phyloP scores from a whole-genome alignment of 1,140 invertebrate genomes.

The Prorops nasuta region DNA sequence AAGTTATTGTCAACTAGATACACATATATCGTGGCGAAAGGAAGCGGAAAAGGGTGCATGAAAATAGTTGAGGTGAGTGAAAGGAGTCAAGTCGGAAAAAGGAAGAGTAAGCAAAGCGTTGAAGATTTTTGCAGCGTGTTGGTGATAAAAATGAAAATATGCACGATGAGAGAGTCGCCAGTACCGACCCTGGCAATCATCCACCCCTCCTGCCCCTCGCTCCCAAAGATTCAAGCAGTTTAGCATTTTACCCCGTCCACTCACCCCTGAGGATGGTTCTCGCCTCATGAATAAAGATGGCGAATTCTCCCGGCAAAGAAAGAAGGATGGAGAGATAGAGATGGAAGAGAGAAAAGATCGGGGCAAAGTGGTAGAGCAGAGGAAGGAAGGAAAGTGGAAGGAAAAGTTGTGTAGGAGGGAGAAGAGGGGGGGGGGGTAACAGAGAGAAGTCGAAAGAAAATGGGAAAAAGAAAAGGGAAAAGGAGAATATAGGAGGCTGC shows the following conservation, averaged over 20 bases:
- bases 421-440: background rate
- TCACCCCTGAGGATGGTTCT: slow-evolving; percentile 6
- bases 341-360: slow-evolving; percentile 2
- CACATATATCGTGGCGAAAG: too few relatives aligned
- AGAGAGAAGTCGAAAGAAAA: background rate
- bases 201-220: background rate
- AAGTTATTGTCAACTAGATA: too few relatives aligned
- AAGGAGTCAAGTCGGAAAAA: background rate
- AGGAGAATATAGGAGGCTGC: too few relatives aligned
- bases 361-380: too few relatives aligned
- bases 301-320: slow-evolving; percentile 4
- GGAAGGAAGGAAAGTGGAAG: slow-evolving; percentile 5
- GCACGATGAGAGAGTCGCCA: slow-evolving; percentile 14
- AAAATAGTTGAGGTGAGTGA: background rate
- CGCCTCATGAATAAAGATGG: slow-evolving; percentile 26
- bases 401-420: slow-evolving; percentile 8
- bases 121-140: slow-evolving; percentile 5
- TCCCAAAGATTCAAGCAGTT: slow-evolving; percentile 8
- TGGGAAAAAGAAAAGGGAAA: too few relatives aligned
- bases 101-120: background rate
- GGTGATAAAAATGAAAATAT: slow-evolving; percentile 18
- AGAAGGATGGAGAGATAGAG: background rate
- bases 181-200: slow-evolving; percentile 13
- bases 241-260: slow-evolving; percentile 15
- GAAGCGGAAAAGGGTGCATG: background rate